phyloP scores from a whole-genome alignment of 2,888 invertebrate species.

The Colostygia pectinataria region DNA sequence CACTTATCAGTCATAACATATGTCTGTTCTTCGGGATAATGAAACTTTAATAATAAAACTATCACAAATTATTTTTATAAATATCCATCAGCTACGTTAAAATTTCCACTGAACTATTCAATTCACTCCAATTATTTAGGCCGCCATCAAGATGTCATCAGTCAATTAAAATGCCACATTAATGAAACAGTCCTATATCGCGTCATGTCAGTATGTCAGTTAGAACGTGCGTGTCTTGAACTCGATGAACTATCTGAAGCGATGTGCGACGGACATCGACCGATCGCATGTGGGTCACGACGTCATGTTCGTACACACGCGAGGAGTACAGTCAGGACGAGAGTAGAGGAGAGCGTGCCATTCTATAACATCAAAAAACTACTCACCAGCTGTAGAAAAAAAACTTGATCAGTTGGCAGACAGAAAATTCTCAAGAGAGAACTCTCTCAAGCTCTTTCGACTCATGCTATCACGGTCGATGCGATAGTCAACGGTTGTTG shows the following conservation, averaged over 20 bases:
- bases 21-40: background rate
- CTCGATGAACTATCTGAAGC: constrained; percentile 35
- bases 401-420: too few species aligned
- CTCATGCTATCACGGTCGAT: too few species aligned
- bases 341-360: background rate
- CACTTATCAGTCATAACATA: constrained; percentile 11
- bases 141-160: constrained; percentile 18
- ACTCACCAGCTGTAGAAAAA: too few species aligned
- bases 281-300: constrained; percentile 48
- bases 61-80: too few species aligned
- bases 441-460: too few species aligned
- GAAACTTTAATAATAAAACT: too few species aligned
- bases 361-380: too few species aligned
- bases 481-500: too few species aligned
- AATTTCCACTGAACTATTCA: constrained; percentile 2
- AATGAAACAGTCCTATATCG: constrained; percentile 16
- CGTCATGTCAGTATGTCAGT: constrained; percentile 24
- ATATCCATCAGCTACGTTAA: background rate
- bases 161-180: constrained; percentile 20
- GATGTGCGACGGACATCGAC: constrained; percentile 42
- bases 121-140: constrained; percentile 14
- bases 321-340: constrained; percentile 11
- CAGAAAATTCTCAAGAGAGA: too few species aligned
- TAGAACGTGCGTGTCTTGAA: constrained; percentile 30
- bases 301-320: constrained; percentile 38